Evolutionary conservation across 2,888 invertebrate species (phyloP), one percentile per base, ranked within the genome.

Genomic region (Notodonta dromedarius): DNA sequence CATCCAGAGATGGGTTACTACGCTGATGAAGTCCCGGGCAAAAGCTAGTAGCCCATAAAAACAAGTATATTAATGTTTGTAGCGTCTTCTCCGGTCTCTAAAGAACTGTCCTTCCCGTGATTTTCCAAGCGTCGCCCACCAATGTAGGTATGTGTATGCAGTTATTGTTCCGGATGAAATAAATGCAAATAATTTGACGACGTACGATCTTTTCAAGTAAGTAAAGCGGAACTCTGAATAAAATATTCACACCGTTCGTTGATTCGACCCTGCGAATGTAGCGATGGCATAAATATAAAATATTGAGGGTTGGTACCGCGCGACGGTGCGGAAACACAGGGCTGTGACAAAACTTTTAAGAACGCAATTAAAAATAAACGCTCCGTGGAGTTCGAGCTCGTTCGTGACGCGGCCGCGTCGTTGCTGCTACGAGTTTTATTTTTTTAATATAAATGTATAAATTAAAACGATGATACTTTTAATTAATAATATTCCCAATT

Each of bases 331-430:
- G 61, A 66, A 72, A 71, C 59, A 61, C 59, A 62, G 62, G 78
- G 71, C 76, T 79, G 80, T 79, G 79, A 82, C 83, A 82, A 85
- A 85, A 83, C 77, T 83, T 83, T 78, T 68, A 74, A 75, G 75
- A 74, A 71, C 71, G 83, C 81, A 86, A 88, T 88, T 84, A 83
- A 84, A 84, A 84, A 78, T 78, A 73, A 76, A 79, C 78, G 84
- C 78, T 78, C 63, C 73, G 67, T 59, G 59, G 70, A 69, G 59
- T 71, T 74, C 59, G 58, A 61, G 69, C 66, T 62, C 65, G 62
- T 63, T 64, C 53, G 60, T 61, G 64, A 59, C 62, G 63, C 60
- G 58, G 57, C 35, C 59, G 52, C 58, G 53, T 56, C 53, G 54
- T 13, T 52, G 51, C 39, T 32, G 42, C 42, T 40, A 32, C 58